A percentile compares a stretch with the other conserved stretches of the same genome.
Evolutionary conservation across 2,888 invertebrate species (phyloP).

Genomic region (Acrobasis repandana): DNA sequence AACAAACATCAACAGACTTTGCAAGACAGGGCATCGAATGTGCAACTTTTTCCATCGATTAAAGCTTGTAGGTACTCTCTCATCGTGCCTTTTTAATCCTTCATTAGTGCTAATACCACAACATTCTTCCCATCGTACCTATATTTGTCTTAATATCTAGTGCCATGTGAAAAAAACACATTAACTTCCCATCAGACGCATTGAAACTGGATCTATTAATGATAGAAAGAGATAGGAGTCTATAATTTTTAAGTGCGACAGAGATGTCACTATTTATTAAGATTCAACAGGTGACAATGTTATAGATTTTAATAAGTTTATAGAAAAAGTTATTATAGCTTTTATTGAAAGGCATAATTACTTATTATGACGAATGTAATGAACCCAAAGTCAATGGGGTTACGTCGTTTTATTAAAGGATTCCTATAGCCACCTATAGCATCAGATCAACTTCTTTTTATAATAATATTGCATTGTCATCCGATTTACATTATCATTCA

Average conservation of each 20-base stretch:
- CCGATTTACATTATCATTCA: too few species aligned
- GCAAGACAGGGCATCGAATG: too few species aligned
- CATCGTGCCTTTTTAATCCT: background rate
- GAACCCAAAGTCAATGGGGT: too few species aligned
- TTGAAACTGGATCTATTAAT: slow-evolving; percentile 21
- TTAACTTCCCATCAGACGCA: slow-evolving; percentile 20
- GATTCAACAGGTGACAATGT: background rate
- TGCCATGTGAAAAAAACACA: slow-evolving; percentile 20
- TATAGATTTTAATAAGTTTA: too few species aligned
- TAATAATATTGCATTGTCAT: too few species aligned
- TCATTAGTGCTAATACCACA: slow-evolving; percentile 10
- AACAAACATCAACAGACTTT: too few species aligned
- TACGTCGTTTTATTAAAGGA: too few species aligned
- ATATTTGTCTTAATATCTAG: slow-evolving; percentile 17
- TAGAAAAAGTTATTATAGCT: too few species aligned
- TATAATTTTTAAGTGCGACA: background rate
- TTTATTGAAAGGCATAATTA: too few species aligned
- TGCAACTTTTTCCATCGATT: background rate
- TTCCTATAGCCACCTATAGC: too few species aligned
- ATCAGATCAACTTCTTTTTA: too few species aligned
- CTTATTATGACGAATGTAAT: too few species aligned
- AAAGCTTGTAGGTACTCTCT: background rate
- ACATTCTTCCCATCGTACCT: slow-evolving; percentile 15
- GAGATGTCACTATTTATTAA: slow-evolving; percentile 1
- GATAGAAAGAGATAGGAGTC: background rate